Evolutionary conservation across 2,113 vertebrate genomes (phyloP), one percentile per base, ranked within the genome.

Genomic region (Sarotherodon lohbergeri): DNA sequence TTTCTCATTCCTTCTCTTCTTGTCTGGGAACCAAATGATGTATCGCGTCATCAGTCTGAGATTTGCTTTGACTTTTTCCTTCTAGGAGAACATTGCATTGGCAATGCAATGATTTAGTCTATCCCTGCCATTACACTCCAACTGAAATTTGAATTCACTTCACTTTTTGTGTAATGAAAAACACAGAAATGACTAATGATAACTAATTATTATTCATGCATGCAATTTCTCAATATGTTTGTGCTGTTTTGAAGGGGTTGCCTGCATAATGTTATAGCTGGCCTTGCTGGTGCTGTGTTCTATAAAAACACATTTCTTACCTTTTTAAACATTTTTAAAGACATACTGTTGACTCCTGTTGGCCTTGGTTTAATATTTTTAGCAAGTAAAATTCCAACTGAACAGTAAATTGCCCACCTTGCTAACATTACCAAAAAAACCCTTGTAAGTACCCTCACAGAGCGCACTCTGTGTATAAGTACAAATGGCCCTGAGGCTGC

Each of bases 1-100:
- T 88, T 59, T 59, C 39, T 50, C 22, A 78, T 78, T 78, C 16
- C 46, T n/a, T 78, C 73, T 78, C 46, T 41, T 87, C 73, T 57
- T 34, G 48, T 83, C 71, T 32, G 39, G 29, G 88, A 27, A 68
- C 27, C 36, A 29, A 41, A 78, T 84, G 52, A 82, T 73, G 22
- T 48, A 41, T 83, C 76, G 39, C 82, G 57, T 88, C 41, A 63
- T 78, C 57, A 29, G 85, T 36, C 52, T 80, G 24, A 52, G 24
- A 48, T 61, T 29, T 57, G 13, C 32, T 41, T 41, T 39, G 80
- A 46, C 55, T 1, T 81, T 81, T 56, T 3, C 24, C 39, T 81
- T 81, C 39, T n/a, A 71, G 34, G 27, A 22, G 55, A 59, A 61
- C n/a, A 19, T 6, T 59, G 41, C 5, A 29, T 48, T 50, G 9